phyloP scores from a whole-genome alignment of 2,797 vertebrate genomes.

The Protonibea diacanthus region DNA sequence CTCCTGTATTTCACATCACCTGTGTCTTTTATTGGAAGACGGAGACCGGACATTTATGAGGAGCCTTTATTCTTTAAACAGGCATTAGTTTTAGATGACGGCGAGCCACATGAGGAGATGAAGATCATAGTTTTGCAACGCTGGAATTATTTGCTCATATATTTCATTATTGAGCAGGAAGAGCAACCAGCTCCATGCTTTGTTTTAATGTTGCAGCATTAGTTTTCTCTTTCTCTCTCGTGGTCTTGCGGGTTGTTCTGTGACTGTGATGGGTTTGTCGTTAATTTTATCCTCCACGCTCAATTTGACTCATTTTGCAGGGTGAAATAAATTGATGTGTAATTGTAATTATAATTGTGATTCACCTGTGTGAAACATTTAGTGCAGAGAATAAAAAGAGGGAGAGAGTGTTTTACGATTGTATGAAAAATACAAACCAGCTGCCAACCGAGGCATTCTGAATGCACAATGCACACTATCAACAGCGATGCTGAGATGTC shows the following conservation, averaged over 20 bases:
- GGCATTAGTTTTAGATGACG: neutral
- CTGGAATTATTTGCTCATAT: neutral
- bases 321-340: neutral
- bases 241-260: neutral
- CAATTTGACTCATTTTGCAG: neutral
- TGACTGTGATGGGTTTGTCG: neutral
- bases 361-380: neutral
- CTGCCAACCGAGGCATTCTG: neutral
- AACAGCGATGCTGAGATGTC: too few species aligned
- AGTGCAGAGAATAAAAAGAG: neutral
- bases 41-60: neutral
- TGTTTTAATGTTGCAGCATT: neutral
- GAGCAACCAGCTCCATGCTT: neutral
- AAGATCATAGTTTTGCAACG: neutral
- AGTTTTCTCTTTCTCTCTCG: neutral
- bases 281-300: neutral
- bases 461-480: neutral
- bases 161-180: neutral
- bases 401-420: neutral
- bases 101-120: neutral
- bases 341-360: neutral
- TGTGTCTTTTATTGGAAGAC: neutral
- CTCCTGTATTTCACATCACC: neutral
- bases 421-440: rapidly evolving
- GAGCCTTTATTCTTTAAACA: constrained; percentile 14